Percentiles rank a stretch among this genome's conserved stretches.
Conservation (phyloP, 2,113 vertebrate species). For the Pangasianodon hypophthalmus region DNA sequence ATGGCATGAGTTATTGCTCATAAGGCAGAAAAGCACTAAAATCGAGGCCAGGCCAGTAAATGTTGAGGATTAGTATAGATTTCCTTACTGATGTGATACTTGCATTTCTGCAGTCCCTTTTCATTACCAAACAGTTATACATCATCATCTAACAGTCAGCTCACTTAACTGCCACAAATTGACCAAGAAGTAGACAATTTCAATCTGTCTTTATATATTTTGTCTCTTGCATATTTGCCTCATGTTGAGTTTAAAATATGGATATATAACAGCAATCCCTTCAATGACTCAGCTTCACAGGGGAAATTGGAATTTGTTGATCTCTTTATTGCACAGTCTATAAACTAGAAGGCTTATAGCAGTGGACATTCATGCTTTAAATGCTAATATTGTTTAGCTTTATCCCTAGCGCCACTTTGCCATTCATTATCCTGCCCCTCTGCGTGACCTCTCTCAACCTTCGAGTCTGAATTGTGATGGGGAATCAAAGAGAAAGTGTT, state of each 20-base stretch:
- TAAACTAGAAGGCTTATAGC: slow-evolving; percentile 43
- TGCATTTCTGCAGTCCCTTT: not conserved
- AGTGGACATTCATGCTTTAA: slow-evolving; percentile 35
- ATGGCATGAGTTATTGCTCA: not conserved
- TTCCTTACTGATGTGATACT: not conserved
- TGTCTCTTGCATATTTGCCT: not conserved
- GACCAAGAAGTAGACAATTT: not conserved
- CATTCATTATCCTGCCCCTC: slow-evolving; percentile 57
- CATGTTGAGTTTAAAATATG: not conserved
- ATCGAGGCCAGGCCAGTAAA: not conserved
- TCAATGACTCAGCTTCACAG: slow-evolving; percentile 36
- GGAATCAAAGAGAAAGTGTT: not conserved
- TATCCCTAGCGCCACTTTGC: slow-evolving; percentile 24
- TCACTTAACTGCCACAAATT: not conserved
- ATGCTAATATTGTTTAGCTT: slow-evolving; percentile 46
- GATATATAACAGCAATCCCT: not conserved
- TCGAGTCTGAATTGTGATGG: slow-evolving; percentile 39
- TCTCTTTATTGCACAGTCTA: slow-evolving; percentile 45
- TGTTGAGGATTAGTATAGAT: not conserved
- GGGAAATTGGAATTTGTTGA: slow-evolving; percentile 51
- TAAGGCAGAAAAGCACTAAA: not conserved
- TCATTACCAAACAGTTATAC: not conserved
- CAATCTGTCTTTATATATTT: not conserved
- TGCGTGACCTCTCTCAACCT: slow-evolving; percentile 52
- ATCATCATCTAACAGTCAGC: not conserved